A percentile compares a stretch with the other conserved stretches of the same genome.
These are phyloP conservation scores for Masnerella sp. DNA, from an alignment of 2,888 invertebrate species.

Conservation along the genomic window DNA sequence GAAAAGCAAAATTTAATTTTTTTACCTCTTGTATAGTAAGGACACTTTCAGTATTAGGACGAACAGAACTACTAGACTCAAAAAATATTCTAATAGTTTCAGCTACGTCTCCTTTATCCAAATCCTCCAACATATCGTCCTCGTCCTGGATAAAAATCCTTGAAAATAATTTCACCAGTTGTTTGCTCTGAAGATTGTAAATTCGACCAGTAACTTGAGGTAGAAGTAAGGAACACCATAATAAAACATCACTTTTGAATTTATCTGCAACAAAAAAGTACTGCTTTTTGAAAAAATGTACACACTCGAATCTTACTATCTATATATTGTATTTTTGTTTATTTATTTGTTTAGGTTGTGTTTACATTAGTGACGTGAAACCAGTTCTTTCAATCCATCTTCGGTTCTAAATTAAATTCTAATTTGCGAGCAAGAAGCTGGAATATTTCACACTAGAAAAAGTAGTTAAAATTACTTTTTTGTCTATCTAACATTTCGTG, in stretches of 20 bases:
- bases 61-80: slow-evolving; percentile 81
- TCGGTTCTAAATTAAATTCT: too few relatives aligned
- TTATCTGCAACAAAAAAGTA: slow-evolving; percentile 77
- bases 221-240: slow-evolving; percentile 90
- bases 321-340: too few relatives aligned
- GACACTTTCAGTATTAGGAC: slow-evolving; percentile 83
- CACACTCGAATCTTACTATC: too few relatives aligned
- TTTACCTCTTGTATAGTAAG: slow-evolving; percentile 84
- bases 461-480: too few relatives aligned
- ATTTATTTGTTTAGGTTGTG: too few relatives aligned
- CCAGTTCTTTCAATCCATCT: too few relatives aligned
- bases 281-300: neutral
- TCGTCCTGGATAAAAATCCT: slow-evolving; percentile 86
- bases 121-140: slow-evolving; percentile 89
- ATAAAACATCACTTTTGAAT: slow-evolving; percentile 87
- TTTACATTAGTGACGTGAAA: too few relatives aligned
- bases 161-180: slow-evolving; percentile 92
- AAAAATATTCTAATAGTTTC: slow-evolving; percentile 90
- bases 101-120: slow-evolving; percentile 94
- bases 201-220: slow-evolving; percentile 90
- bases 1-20: too few relatives aligned
- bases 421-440: too few relatives aligned
- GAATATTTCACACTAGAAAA: too few relatives aligned
- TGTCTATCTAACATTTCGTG: too few relatives aligned
- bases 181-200: slow-evolving; percentile 95